phyloP scores from a whole-genome alignment of 2,888 invertebrate species.

The Drosophila rellima region DNA sequence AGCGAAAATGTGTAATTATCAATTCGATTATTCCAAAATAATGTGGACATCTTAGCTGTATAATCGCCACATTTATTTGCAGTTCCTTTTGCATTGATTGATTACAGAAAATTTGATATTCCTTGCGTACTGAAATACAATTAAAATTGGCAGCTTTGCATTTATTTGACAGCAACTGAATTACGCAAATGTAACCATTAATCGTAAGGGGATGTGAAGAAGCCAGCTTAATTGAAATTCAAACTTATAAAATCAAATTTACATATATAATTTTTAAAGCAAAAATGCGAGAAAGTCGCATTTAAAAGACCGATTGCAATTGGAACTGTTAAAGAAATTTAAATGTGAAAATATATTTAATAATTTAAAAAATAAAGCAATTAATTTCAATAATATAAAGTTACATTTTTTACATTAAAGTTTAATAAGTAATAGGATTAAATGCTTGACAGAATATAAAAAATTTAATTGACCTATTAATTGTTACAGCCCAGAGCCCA shows the following conservation, averaged over 20 bases:
- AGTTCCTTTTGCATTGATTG: constrained; percentile 8
- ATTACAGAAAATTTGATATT: constrained; percentile 16
- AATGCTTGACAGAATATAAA: too few species aligned
- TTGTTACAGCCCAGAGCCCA: too few species aligned
- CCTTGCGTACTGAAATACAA: background rate
- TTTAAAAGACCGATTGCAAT: background rate
- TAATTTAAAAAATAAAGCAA: background rate
- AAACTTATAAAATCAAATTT: constrained; percentile 7
- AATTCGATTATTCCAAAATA: background rate
- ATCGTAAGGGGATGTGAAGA: background rate
- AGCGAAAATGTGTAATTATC: constrained; percentile 11
- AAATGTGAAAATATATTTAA: background rate
- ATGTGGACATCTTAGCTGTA: background rate
- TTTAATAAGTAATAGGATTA: too few species aligned
- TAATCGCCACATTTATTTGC: background rate
- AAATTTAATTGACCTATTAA: too few species aligned
- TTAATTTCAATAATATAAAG: too few species aligned
- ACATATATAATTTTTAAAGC: constrained; percentile 4
- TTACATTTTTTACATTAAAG: too few species aligned
- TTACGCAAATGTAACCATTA: constrained; percentile 7
- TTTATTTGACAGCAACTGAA: constrained; percentile 3
- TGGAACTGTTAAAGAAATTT: background rate
- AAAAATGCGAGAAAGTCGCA: background rate
- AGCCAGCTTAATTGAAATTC: constrained; percentile 1
- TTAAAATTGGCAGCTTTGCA: constrained; percentile 11